Conservation (phyloP, 2,888 invertebrate genomes). For the Rhagophthalmus giganteus region DNA sequence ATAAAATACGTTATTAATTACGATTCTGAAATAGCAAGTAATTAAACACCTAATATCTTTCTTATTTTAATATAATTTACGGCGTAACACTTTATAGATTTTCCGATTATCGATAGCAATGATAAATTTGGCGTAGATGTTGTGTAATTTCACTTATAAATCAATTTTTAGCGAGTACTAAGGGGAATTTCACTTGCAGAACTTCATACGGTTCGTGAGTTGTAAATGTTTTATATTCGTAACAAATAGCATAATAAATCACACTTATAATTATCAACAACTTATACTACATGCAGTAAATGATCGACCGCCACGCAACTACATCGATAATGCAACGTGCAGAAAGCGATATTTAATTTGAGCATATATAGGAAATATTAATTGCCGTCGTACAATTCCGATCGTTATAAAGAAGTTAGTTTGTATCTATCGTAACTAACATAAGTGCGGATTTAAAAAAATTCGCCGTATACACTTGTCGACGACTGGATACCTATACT, state of each 20-base stretch:
- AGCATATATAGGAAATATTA: not conserved
- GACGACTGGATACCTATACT: too few species aligned
- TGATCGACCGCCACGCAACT: conserved; percentile 22
- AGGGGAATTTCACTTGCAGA: conserved; percentile 28
- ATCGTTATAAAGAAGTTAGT: too few species aligned
- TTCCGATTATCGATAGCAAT: conserved; percentile 11
- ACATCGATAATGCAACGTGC: conserved; percentile 5
- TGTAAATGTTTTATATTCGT: conserved; percentile 29
- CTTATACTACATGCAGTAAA: conserved; percentile 15
- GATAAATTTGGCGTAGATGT: conserved; percentile 16
- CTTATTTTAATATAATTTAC: conserved; percentile 14
- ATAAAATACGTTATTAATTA: conserved; percentile 17
- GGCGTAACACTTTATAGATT: conserved; percentile 1
- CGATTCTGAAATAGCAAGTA: conserved; percentile 7
- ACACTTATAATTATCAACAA: conserved; percentile 22
- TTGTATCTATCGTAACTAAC: too few species aligned
- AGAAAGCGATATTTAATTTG: conserved; percentile 1
- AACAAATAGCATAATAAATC: conserved; percentile 27
- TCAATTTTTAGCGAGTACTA: conserved; percentile 25
- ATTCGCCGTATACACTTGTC: too few species aligned
- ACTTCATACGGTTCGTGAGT: conserved; percentile 26
- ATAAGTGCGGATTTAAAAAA: too few species aligned
- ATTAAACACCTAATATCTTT: conserved; percentile 20
- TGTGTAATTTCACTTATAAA: conserved; percentile 28
- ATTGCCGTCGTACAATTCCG: too few species aligned